Conservation (phyloP, 2,888 invertebrate genomes). For the Tinea semifulvella region DNA sequence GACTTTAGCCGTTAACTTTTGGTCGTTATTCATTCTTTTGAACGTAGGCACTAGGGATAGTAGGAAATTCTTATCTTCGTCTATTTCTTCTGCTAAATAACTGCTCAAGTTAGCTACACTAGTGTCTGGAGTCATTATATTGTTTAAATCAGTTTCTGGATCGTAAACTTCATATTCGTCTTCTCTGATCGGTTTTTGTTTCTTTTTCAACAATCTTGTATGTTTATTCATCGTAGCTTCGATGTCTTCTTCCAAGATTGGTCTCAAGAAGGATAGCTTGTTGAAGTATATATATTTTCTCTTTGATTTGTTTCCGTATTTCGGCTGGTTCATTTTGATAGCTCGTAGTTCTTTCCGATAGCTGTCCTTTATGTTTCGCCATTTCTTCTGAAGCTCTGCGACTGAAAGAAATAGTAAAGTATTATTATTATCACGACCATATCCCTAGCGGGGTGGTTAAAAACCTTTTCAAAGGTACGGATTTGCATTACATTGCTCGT, state of each 20-base stretch:
- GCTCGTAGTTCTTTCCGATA: constrained; percentile 27
- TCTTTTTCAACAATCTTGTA: neutral
- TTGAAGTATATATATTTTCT: constrained; percentile 33
- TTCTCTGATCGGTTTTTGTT: neutral
- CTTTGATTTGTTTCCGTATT: constrained; percentile 21
- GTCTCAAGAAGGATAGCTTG: constrained; percentile 31
- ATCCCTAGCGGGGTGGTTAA: too few species aligned
- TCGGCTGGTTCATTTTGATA: constrained; percentile 25
- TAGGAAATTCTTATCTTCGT: constrained; percentile 33
- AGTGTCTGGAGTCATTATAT: neutral
- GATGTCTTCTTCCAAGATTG: constrained; percentile 22
- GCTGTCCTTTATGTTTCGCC: constrained; percentile 35
- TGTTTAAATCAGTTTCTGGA: neutral
- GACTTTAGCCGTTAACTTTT: constrained; percentile 32
- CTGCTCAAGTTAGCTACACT: neutral
- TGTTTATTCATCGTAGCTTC: neutral
- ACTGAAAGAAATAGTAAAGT: constrained; percentile 18
- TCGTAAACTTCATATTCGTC: constrained; percentile 1
- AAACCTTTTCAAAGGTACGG: too few species aligned
- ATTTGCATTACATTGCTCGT: too few species aligned
- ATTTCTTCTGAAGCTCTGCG: constrained; percentile 28
- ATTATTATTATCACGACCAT: too few species aligned
- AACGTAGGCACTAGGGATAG: constrained; percentile 34
- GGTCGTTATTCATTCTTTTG: constrained; percentile 30
- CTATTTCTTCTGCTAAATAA: constrained; percentile 15